phyloP scores from a whole-genome alignment of 2,113 vertebrate genomes.

The Todiramphus chloris region DNA sequence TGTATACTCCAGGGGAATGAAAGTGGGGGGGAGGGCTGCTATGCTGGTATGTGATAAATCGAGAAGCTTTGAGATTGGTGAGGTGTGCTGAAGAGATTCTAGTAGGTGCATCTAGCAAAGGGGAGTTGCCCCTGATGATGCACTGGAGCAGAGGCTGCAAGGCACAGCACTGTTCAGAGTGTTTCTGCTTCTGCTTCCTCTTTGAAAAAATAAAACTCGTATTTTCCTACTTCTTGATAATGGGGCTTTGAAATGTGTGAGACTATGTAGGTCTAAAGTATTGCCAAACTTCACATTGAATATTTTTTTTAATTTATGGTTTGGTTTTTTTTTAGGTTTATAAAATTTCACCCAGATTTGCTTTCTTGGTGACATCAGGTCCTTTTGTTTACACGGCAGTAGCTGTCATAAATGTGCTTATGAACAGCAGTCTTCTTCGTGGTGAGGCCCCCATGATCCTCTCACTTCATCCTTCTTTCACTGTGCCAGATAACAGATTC shows the following conservation, averaged over 20 bases:
- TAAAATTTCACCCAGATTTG: slow-evolving; percentile 83
- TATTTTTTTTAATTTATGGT: neutral
- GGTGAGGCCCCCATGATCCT: slow-evolving; percentile 79
- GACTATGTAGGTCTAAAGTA: neutral
- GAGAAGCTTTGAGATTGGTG: neutral
- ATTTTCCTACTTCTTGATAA: neutral
- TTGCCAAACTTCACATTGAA: neutral
- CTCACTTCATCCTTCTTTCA: slow-evolving; percentile 80
- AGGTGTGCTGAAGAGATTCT: neutral
- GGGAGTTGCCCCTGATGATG: neutral
- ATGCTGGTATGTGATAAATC: neutral
- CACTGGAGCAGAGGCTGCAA: neutral
- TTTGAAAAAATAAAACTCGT: neutral
- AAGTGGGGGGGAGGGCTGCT: neutral
- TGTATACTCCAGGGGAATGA: neutral
- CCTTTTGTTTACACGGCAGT: slow-evolving; percentile 91
- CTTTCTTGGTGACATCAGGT: slow-evolving; percentile 90
- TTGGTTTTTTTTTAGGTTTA: slow-evolving; percentile 78
- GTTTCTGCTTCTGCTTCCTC: neutral
- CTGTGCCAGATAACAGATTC: slow-evolving; percentile 82
- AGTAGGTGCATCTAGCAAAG: neutral
- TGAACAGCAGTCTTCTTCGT: slow-evolving; percentile 72
- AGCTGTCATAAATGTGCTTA: slow-evolving; percentile 87
- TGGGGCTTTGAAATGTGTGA: neutral
- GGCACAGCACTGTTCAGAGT: neutral